A percentile compares a stretch with the other conserved stretches of the same genome.
Conservation (phyloP, 2,797 vertebrate species). For the Nasua narica region DNA sequence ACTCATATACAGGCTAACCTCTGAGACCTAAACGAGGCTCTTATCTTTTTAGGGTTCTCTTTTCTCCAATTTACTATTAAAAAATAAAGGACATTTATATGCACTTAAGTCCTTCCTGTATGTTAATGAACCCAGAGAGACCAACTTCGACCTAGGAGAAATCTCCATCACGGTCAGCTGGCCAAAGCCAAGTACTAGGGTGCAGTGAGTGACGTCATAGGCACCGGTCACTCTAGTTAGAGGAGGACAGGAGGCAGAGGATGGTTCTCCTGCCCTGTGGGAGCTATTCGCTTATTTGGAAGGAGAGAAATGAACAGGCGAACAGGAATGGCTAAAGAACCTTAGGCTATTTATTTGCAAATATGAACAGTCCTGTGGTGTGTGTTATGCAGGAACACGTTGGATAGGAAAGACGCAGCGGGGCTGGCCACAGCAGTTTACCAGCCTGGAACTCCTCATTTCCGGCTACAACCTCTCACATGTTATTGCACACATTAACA, state of each 20-base stretch:
- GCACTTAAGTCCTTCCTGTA: background rate
- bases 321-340: background rate
- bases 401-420: background rate
- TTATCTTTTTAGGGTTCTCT: background rate
- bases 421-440: background rate
- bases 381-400: background rate
- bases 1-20: background rate
- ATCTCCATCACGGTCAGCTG: background rate
- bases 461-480: background rate
- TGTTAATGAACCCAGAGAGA: background rate
- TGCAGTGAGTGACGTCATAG: background rate
- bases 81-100: background rate
- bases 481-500: background rate
- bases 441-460: background rate
- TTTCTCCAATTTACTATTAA: background rate
- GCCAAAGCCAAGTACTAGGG: background rate
- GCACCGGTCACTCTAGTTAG: background rate
- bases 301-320: background rate
- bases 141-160: background rate
- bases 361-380: background rate
- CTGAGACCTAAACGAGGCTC: background rate
- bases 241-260: background rate
- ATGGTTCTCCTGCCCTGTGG: background rate
- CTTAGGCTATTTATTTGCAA: slow-evolving; percentile 31
- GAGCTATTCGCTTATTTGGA: background rate